These are phyloP conservation scores for Poeciliopsis paucimaculata DNA, from an alignment of 2,797 vertebrate genomes.

Conservation along the genomic window DNA sequence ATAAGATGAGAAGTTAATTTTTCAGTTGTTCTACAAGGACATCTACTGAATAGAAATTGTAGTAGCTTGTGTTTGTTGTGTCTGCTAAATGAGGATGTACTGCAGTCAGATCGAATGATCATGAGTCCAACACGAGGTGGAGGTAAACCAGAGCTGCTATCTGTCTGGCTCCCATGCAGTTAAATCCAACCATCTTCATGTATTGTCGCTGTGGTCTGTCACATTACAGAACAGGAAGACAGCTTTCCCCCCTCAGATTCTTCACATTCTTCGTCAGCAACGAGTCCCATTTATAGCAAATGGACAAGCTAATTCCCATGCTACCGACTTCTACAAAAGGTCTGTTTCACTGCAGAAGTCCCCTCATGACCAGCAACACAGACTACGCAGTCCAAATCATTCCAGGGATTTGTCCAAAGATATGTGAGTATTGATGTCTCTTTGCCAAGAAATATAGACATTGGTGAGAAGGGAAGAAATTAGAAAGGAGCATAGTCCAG, in stretches of 20 bases:
- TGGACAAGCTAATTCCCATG: constrained; percentile 63
- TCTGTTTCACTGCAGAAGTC: constrained; percentile 45
- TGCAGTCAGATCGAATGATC: background rate
- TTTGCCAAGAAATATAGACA: constrained; percentile 42
- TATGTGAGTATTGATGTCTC: constrained; percentile 17
- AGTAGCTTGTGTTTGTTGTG: background rate
- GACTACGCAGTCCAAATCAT: constrained; percentile 47
- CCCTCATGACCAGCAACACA: constrained; percentile 21
- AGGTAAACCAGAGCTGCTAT: background rate
- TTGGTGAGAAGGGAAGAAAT: constrained; percentile 39
- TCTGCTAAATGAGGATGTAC: background rate
- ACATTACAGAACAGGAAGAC: constrained; percentile 68
- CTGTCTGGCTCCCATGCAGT: background rate
- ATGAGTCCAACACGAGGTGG: too few species aligned
- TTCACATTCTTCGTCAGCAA: constrained; percentile 70
- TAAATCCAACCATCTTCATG: constrained; percentile 10
- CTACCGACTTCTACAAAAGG: constrained; percentile 39
- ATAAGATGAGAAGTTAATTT: background rate
- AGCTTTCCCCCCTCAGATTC: constrained; percentile 67
- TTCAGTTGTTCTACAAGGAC: background rate
- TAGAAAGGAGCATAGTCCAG: constrained; percentile 13
- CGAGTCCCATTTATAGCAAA: constrained; percentile 76
- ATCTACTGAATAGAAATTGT: background rate
- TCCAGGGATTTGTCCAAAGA: constrained; percentile 4
- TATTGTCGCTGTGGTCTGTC: constrained; percentile 17